These are phyloP conservation scores for Celastrina argiolus DNA, from an alignment of 2,888 invertebrate species.

Conservation along the genomic window DNA sequence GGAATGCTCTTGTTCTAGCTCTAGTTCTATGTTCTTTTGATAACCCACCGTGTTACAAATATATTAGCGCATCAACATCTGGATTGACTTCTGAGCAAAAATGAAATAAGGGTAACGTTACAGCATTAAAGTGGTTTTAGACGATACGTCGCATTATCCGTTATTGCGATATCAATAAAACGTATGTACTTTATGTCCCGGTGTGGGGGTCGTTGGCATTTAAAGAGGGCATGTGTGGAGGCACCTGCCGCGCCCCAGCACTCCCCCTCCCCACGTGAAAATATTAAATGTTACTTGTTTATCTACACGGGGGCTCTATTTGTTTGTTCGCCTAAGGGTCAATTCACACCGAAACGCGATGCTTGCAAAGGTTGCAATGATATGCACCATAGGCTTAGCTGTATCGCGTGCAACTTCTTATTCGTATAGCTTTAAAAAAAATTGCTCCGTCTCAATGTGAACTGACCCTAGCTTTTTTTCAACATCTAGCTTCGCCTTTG, in stretches of 20 bases:
- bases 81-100: not conserved
- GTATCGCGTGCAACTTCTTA: too few species aligned
- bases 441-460: too few species aligned
- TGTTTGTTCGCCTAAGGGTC: constrained; percentile 24
- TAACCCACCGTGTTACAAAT: not conserved
- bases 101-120: constrained; percentile 23
- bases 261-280: constrained; percentile 53
- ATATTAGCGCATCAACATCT: too few species aligned
- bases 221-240: constrained; percentile 67
- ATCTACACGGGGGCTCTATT: constrained; percentile 32
- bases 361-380: too few species aligned
- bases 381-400: too few species aligned
- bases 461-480: too few species aligned
- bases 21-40: too few species aligned
- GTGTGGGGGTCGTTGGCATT: constrained; percentile 67
- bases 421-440: too few species aligned
- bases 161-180: constrained; percentile 39
- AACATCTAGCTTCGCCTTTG: too few species aligned
- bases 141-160: constrained; percentile 25
- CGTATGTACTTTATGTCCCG: constrained; percentile 42
- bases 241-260: constrained; percentile 68
- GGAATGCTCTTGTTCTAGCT: too few species aligned
- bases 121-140: constrained; percentile 10
- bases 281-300: constrained; percentile 73
- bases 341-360: too few species aligned